These are phyloP conservation scores for Labrus mixtus DNA, from an alignment of 2,113 vertebrate species.

Conservation along the genomic window DNA sequence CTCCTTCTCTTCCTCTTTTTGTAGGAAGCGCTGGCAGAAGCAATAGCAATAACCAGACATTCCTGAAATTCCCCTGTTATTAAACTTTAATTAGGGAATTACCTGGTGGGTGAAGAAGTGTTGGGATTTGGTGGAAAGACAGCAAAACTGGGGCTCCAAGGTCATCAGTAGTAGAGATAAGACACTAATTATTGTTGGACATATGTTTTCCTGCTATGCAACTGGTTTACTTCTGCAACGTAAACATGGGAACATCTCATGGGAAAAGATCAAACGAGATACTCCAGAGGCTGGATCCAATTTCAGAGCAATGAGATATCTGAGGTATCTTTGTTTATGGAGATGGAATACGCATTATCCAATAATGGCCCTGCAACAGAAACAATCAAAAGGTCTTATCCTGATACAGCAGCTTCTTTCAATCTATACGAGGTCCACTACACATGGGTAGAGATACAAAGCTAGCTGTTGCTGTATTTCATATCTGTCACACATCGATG, in stretches of 20 bases:
- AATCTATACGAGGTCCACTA: conserved; percentile 23
- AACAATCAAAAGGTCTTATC: conserved; percentile 57
- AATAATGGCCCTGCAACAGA: conserved; percentile 43
- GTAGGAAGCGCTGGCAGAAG: conserved; percentile 7
- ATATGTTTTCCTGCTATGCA: conserved; percentile 53
- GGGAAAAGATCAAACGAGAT: conserved; percentile 68
- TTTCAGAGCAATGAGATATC: conserved; percentile 68
- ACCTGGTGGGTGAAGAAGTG: conserved; percentile 47
- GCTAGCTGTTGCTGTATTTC: conserved; percentile 43
- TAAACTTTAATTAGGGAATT: conserved; percentile 78
- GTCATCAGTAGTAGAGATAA: conserved; percentile 56
- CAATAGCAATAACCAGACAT: conserved; percentile 48
- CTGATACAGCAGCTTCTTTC: conserved; percentile 41
- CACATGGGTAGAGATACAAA: conserved; percentile 24
- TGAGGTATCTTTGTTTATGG: conserved; percentile 69
- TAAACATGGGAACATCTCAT: conserved; percentile 58
- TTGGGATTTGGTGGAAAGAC: conserved; percentile 48
- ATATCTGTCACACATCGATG: conserved; percentile 44
- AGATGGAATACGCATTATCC: conserved; percentile 64
- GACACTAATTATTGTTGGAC: conserved; percentile 57
- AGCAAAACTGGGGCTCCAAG: conserved; percentile 41
- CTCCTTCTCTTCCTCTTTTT: not conserved
- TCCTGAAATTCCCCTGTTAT: conserved; percentile 78
- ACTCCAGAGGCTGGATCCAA: conserved; percentile 53
- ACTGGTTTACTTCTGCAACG: conserved; percentile 54